Percentiles rank a stretch among this genome's conserved stretches.
Conservation (phyloP, 2,797 vertebrate genomes). For the Xiphophorus birchmanni region DNA sequence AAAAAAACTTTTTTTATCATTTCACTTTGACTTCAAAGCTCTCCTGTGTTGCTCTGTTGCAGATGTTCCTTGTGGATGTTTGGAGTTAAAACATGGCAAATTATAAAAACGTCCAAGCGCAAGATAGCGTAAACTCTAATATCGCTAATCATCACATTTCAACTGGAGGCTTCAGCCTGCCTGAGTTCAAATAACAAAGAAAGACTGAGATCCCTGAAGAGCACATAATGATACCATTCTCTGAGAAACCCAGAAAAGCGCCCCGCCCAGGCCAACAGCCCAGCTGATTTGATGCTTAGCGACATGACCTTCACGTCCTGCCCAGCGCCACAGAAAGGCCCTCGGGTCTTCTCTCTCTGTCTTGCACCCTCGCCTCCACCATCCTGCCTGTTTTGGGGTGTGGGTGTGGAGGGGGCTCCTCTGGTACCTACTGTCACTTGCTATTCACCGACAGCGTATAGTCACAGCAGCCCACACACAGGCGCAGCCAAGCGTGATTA, state of each 20-base stretch:
- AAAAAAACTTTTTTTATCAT: not conserved
- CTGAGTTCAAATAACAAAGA: conserved; percentile 32
- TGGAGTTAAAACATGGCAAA: not conserved
- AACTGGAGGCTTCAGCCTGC: conserved; percentile 5
- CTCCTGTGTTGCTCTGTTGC: not conserved
- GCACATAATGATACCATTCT: conserved; percentile 48
- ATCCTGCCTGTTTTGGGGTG: conserved; percentile 19
- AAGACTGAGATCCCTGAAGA: conserved; percentile 48
- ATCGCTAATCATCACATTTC: not conserved
- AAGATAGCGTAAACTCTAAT: not conserved
- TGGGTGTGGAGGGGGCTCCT: conserved; percentile 26
- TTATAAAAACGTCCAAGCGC: not conserved
- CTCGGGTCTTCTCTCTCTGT: conserved; percentile 43
- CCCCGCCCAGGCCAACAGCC: conserved; percentile 53
- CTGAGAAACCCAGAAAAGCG: conserved; percentile 35
- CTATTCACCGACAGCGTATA: conserved; percentile 33
- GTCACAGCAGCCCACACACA: conserved; percentile 33
- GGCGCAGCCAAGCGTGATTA: conserved; percentile 53
- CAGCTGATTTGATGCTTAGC: conserved; percentile 76
- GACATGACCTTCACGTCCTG: conserved; percentile 77
- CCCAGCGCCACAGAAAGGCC: conserved; percentile 58
- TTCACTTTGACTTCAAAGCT: not conserved
- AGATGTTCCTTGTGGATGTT: not conserved
- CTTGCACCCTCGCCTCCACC: conserved; percentile 33
- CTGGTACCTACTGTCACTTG: conserved; percentile 61